These are phyloP conservation scores for Lepus timidus DNA, from an alignment of 2,113 vertebrate genomes.

Conservation along the genomic window DNA sequence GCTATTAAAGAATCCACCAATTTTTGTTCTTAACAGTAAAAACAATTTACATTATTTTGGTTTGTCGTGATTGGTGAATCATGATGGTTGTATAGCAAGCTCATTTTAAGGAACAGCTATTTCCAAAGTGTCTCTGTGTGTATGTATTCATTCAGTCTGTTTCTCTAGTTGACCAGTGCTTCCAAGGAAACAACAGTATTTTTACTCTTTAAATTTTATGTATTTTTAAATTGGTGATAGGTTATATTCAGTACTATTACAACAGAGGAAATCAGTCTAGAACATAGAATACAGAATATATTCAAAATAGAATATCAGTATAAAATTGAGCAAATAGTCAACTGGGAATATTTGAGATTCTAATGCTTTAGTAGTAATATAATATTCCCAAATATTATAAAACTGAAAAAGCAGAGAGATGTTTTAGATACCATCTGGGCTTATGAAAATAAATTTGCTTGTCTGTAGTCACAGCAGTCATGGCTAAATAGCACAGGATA, in stretches of 20 bases:
- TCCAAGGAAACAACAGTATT: not conserved
- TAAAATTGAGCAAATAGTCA: not conserved
- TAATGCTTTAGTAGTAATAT: constrained; percentile 9
- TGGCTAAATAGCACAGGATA: not conserved
- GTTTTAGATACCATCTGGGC: not conserved
- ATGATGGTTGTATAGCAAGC: not conserved
- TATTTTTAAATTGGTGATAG: too few relatives aligned
- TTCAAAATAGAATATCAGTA: too few relatives aligned
- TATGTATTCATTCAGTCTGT: not conserved
- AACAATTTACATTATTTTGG: not conserved
- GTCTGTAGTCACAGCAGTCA: not conserved
- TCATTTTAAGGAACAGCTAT: not conserved
- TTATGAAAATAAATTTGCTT: constrained; percentile 29
- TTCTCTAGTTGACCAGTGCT: not conserved
- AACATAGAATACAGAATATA: too few relatives aligned
- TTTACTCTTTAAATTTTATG: not conserved
- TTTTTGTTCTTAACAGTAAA: not conserved
- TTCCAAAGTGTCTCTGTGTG: not conserved
- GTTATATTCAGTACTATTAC: too few relatives aligned
- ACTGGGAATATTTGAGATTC: not conserved
- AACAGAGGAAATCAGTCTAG: too few relatives aligned
- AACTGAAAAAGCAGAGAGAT: not conserved
- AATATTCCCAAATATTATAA: not conserved
- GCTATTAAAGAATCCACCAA: not conserved
- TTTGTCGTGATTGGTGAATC: not conserved